A percentile compares a stretch with the other conserved stretches of the same genome.
Conservation (phyloP, 92 coral and sea anemone species). For the Ricordea florida region DNA sequence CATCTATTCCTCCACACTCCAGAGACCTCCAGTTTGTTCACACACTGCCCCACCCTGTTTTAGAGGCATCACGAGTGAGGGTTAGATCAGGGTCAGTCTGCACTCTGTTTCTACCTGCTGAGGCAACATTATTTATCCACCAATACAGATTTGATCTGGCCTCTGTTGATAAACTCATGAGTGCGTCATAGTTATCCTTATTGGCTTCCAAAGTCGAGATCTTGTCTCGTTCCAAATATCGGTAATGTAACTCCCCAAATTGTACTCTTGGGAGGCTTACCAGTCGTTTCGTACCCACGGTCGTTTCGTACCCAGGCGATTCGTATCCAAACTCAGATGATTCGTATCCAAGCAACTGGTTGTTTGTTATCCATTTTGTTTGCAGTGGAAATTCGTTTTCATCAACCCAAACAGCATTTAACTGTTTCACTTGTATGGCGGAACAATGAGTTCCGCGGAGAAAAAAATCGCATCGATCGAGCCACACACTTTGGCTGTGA, state of each 20-base stretch:
- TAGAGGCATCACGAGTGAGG: constrained; percentile 33
- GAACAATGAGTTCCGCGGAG: too few species aligned
- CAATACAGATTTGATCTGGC: not conserved
- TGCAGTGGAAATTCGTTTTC: too few species aligned
- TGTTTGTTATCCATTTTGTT: too few species aligned
- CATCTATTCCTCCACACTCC: not conserved
- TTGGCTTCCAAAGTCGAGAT: not conserved
- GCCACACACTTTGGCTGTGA: too few species aligned
- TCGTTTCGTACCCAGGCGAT: too few species aligned
- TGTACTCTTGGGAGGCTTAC: constrained; percentile 17
- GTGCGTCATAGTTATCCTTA: constrained; percentile 25
- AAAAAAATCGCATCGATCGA: too few species aligned
- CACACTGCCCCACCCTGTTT: constrained; percentile 23
- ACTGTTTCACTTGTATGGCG: too few species aligned
- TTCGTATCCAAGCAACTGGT: too few species aligned
- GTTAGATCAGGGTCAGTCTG: constrained; percentile 25
- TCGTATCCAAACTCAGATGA: too few species aligned
- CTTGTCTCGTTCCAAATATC: constrained; percentile 2
- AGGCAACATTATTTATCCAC: constrained; percentile 29
- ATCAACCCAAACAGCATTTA: too few species aligned
- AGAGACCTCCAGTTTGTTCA: not conserved
- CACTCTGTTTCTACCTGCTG: not conserved
- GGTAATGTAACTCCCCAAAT: constrained; percentile 11
- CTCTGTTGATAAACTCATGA: not conserved
- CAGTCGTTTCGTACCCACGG: too few species aligned